Percentiles rank a stretch among this genome's conserved stretches.
Evolutionary conservation across 2,888 invertebrate genomes (phyloP).

Genomic region (Leptinotarsa juncta): DNA sequence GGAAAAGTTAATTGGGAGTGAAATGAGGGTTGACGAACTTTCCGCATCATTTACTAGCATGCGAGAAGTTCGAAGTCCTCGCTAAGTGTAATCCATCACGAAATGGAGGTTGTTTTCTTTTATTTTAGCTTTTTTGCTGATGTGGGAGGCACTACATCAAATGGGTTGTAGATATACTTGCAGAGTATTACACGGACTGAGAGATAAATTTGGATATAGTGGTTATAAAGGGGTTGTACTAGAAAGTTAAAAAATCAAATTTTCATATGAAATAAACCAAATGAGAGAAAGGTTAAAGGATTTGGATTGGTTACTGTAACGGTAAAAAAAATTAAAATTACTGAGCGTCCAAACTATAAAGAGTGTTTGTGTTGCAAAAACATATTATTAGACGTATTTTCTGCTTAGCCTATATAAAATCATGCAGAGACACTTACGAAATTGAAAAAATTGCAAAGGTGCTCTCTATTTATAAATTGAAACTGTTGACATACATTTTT

Average conservation of each 20-base stretch:
- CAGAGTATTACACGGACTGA: not conserved
- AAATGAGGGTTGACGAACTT: constrained; percentile 38
- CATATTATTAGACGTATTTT: too few relatives aligned
- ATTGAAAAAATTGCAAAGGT: too few relatives aligned
- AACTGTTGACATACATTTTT: too few relatives aligned
- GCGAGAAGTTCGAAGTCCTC: not conserved
- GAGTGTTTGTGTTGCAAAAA: too few relatives aligned
- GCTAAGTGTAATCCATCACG: constrained; percentile 11
- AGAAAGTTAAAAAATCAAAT: not conserved
- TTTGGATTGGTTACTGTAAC: too few relatives aligned
- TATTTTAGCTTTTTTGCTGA: not conserved
- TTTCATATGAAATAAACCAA: too few relatives aligned
- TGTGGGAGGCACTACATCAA: not conserved
- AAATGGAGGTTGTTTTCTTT: not conserved
- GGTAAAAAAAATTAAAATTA: too few relatives aligned
- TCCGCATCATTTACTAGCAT: not conserved
- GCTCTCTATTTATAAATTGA: too few relatives aligned
- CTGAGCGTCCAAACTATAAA: too few relatives aligned
- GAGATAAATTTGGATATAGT: not conserved
- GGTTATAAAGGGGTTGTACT: not conserved
- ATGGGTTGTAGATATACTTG: not conserved
- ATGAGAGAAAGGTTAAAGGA: too few relatives aligned
- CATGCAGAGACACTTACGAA: too few relatives aligned
- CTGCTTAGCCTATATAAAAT: too few relatives aligned
- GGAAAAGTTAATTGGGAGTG: constrained; percentile 36